phyloP scores from a whole-genome alignment of 2,113 vertebrate species.

The Colistium nudipinnis region DNA sequence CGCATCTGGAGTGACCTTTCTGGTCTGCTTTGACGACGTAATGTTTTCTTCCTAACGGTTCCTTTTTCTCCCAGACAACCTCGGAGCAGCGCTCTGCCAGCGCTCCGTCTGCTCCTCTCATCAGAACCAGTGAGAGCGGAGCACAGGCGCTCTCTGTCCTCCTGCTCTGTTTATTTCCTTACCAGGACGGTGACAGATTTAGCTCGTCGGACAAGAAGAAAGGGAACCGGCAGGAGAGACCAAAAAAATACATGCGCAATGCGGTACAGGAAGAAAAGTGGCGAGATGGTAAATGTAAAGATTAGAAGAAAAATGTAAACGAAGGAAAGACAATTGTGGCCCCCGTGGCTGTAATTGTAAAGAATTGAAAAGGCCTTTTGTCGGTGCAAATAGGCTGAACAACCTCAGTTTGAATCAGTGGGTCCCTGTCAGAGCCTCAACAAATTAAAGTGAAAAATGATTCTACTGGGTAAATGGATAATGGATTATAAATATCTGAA shows the following conservation, averaged over 20 bases:
- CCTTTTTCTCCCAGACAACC: constrained; percentile 53
- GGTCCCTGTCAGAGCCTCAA: constrained; percentile 24
- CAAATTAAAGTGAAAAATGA: constrained; percentile 21
- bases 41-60: constrained; percentile 58
- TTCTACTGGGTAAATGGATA: constrained; percentile 5
- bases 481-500: neutral
- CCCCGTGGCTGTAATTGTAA: constrained; percentile 38
- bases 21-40: constrained; percentile 57
- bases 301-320: neutral
- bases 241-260: constrained; percentile 24
- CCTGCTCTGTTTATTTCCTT: constrained; percentile 65
- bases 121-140: constrained; percentile 61
- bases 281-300: constrained; percentile 14
- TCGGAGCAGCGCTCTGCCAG: constrained; percentile 61
- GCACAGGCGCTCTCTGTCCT: constrained; percentile 65
- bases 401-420: constrained; percentile 26
- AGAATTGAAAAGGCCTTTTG: constrained; percentile 24
- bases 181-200: constrained; percentile 65
- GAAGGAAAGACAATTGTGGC: constrained; percentile 10
- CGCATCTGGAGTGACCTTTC: constrained; percentile 58
- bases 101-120: constrained; percentile 73
- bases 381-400: constrained; percentile 30
- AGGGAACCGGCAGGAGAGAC: constrained; percentile 16
- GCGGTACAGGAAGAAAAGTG: constrained; percentile 1
- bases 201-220: constrained; percentile 53